These are phyloP conservation scores for Pelodytes ibericus DNA, from an alignment of 2,797 vertebrate genomes.

Conservation along the genomic window DNA sequence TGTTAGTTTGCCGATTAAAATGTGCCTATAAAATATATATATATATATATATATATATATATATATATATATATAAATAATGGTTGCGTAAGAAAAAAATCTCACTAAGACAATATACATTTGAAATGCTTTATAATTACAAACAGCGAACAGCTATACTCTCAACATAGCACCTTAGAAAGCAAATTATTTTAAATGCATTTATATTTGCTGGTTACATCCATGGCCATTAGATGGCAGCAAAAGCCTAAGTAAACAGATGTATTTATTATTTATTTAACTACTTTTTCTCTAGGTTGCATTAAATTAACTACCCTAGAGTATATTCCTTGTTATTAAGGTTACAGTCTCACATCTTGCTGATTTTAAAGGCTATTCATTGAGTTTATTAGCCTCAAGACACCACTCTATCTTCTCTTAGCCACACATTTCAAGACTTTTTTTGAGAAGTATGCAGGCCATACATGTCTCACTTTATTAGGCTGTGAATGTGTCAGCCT, in stretches of 20 bases:
- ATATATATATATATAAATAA: too few relatives aligned
- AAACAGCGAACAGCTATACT: too few relatives aligned
- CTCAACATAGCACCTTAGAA: too few relatives aligned
- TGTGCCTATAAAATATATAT: too few relatives aligned
- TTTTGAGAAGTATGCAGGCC: background rate
- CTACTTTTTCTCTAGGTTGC: background rate
- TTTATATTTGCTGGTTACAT: too few relatives aligned
- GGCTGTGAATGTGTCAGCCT: background rate
- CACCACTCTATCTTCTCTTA: background rate
- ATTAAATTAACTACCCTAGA: background rate
- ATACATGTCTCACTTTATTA: background rate
- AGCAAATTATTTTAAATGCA: too few relatives aligned
- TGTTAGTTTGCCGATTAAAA: too few relatives aligned
- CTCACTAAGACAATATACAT: too few relatives aligned
- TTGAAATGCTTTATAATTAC: too few relatives aligned
- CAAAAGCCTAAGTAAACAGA: background rate
- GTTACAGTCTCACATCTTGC: background rate
- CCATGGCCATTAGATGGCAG: background rate
- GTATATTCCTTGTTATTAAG: background rate
- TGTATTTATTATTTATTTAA: background rate
- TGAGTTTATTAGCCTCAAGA: conserved; percentile 4
- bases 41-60: too few relatives aligned
- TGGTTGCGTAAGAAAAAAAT: too few relatives aligned
- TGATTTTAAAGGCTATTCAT: conserved; percentile 1
- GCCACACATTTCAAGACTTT: background rate